A percentile compares a stretch with the other conserved stretches of the same genome.
Evolutionary conservation across 2,888 invertebrate species (phyloP).

Genomic region (Parnassius mnemosyne): DNA sequence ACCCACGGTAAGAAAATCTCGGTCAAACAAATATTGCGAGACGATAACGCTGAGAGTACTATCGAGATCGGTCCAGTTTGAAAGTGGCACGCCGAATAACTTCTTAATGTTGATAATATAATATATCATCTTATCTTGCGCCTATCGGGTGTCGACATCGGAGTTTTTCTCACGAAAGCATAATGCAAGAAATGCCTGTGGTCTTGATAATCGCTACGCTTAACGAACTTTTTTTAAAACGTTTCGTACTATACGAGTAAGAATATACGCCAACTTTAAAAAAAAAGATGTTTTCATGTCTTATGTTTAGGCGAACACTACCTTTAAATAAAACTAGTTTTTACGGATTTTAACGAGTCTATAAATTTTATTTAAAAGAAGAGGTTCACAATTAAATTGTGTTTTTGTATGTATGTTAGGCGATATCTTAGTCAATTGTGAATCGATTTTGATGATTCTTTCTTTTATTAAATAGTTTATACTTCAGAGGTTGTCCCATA

Average conservation of each 20-base stretch:
- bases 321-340: too few species aligned
- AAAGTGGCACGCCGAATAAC: slow-evolving; percentile 55
- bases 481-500: too few species aligned
- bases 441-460: too few species aligned
- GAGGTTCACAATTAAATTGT: too few species aligned
- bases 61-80: slow-evolving; percentile 46
- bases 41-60: slow-evolving; percentile 47
- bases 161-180: slow-evolving; percentile 42
- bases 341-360: too few species aligned
- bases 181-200: slow-evolving; percentile 10
- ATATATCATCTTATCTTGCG: slow-evolving; percentile 51
- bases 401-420: too few species aligned
- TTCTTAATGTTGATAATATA: slow-evolving; percentile 46
- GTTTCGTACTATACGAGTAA: not conserved
- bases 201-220: slow-evolving; percentile 12
- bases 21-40: slow-evolving; percentile 55
- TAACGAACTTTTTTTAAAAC: slow-evolving; percentile 12
- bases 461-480: too few species aligned
- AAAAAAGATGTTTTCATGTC: too few species aligned
- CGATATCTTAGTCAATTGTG: too few species aligned
- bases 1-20: not conserved
- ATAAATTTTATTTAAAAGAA: too few species aligned
- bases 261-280: too few species aligned
- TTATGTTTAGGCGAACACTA: too few species aligned
- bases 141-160: slow-evolving; percentile 36